Base-by-base conservation (phyloP, 2,888 invertebrate species). In the Serrognathus titanus region DNA sequence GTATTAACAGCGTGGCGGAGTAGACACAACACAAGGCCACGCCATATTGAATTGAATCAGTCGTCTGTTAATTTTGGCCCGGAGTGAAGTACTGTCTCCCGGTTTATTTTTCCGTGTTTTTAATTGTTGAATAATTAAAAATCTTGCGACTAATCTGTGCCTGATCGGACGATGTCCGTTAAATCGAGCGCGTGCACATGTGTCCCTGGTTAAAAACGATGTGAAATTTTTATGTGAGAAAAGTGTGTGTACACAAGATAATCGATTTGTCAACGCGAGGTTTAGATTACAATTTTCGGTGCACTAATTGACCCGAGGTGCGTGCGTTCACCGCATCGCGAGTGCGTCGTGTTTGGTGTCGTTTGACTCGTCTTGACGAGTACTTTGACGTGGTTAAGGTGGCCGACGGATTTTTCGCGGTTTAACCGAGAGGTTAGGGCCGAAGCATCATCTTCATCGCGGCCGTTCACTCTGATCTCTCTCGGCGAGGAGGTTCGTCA, bases 21-120 rank as follows among this genome's bases (percentile, higher is more conserved):
- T 62, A 73, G 72, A 71, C 71, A 72, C 70, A 75, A 76, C 75
- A 79, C 78, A 79, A 80, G 80, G 79, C 78, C 80, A 75, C 79
- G 81, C 82, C 82, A 82, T 83, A 80, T 79, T 79, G 79, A 78
- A 78, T 81, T 81, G 81, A 80, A 81, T 81, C 81, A 80, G 80
- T 81, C 73, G 75, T 76, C 74, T 80, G 80, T 81, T 80, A 80
- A 80, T 81, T 81, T 80, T 78, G 78, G 79, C 76, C 74, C 75
- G 78, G 75, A 76, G 78, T 71, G 71, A 73, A 71, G 71, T 73
- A 66, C 63, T 66, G 60, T 64, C 61, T 64, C 63, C 68, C 68
- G 69, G 68, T 70, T 66, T 61, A 65, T 69, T 73, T 71, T 72
- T 71, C 67, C 67, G 68, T 64, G 66, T 70, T 70, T 68, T 71